A percentile compares a stretch with the other conserved stretches of the same genome.
Conservation (phyloP, 2,797 vertebrate genomes). For the Pseudochirops corinnae region DNA sequence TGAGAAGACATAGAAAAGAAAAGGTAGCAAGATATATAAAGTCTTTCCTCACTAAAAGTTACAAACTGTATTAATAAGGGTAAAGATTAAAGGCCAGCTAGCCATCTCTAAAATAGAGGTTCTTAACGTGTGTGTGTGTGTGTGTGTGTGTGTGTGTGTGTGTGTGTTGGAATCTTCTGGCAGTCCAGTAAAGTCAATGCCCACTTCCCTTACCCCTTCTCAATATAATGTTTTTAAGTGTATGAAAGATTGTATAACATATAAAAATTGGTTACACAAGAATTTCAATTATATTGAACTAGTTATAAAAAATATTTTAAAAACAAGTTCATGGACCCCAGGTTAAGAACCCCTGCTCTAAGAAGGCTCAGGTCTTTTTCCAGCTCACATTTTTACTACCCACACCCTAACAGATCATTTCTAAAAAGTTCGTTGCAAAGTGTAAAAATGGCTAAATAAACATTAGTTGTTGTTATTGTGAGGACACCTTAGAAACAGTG, state of each 20-base stretch:
- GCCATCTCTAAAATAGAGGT: neutral
- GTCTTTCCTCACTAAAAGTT: neutral
- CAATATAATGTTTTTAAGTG: neutral
- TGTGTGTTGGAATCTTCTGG: neutral
- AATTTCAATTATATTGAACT: neutral
- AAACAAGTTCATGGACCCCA: neutral
- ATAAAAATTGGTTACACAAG: neutral
- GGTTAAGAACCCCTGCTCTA: neutral
- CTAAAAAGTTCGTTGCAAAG: neutral
- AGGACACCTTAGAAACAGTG: neutral
- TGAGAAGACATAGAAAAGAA: neutral
- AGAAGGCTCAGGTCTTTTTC: constrained; percentile 4
- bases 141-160: neutral
- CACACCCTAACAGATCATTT: neutral
- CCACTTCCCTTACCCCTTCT: neutral
- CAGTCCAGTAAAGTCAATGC: neutral
- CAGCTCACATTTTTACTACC: neutral
- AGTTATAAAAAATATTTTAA: neutral
- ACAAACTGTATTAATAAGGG: neutral
- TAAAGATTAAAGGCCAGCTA: neutral
- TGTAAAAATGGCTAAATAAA: neutral
- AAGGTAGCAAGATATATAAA: neutral
- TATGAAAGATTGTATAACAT: neutral
- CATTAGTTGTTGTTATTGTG: neutral
- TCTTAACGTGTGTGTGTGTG: neutral